Percentiles rank a stretch among this genome's conserved stretches.
Conservation (phyloP, 2,888 invertebrate species). For the Philaethria dido region DNA sequence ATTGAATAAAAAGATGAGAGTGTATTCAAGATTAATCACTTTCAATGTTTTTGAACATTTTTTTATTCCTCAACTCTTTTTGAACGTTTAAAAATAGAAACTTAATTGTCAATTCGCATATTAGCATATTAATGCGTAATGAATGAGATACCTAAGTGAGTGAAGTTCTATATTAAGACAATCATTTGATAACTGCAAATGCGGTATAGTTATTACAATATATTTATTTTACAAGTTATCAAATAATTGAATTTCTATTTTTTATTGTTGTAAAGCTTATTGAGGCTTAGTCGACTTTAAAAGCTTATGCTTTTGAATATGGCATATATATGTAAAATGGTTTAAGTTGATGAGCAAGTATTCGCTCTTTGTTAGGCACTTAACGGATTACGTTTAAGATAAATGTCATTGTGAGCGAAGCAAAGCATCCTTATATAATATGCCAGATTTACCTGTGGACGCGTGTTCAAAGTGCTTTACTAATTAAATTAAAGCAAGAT, state of each 20-base stretch:
- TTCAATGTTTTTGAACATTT: background rate
- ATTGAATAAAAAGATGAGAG: constrained; percentile 10
- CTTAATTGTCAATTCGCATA: too few relatives aligned
- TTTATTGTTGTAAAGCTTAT: background rate
- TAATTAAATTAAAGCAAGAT: background rate
- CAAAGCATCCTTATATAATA: background rate
- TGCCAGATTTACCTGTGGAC: constrained; percentile 15
- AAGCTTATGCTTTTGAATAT: background rate
- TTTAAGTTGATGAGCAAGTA: constrained; percentile 21
- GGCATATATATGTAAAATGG: constrained; percentile 1
- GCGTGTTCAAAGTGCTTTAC: background rate
- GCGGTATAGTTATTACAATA: too few relatives aligned
- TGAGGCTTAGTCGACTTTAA: background rate
- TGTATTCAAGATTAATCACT: background rate
- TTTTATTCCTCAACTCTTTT: too few relatives aligned
- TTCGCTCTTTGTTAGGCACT: constrained; percentile 19
- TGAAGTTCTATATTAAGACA: too few relatives aligned
- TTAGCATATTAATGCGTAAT: too few relatives aligned
- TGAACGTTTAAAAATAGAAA: too few relatives aligned
- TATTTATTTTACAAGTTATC: too few relatives aligned
- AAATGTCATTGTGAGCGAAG: constrained; percentile 14
- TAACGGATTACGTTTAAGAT: constrained; percentile 23
- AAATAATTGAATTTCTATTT: background rate
- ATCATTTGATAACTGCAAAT: too few relatives aligned
- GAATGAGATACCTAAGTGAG: too few relatives aligned